Base-by-base conservation (phyloP, 2,888 invertebrate species). In the Pegoplata infirma region DNA sequence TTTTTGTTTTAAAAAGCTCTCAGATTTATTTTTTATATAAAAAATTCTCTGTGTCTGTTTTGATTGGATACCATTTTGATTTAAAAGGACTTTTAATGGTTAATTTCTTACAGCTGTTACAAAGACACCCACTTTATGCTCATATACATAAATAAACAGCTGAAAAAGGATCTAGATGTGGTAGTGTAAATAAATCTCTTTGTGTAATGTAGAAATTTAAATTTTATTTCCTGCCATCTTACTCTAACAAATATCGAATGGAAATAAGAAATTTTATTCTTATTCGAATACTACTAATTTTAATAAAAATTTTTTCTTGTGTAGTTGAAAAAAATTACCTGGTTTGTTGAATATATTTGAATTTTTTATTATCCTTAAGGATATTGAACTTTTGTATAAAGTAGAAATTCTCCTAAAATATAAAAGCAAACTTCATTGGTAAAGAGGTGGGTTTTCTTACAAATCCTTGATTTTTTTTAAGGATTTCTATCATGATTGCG, bases 381-480 rank as follows among this genome's bases (percentile, higher is more conserved):
- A 72, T 72, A 47, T 55, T 72, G 72, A 72, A 72, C 72, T 72
- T 55, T 63, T 71, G 32, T 8, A 49, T 55, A 49, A n/a, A 28
- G 6, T 8, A 28, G 3, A 36, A 28, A 28, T 8, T 28, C 12
- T 36, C 6, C 25, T 25, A 25, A 5, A 25, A 25, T 5, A 25
- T 5, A 25, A 25, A 25, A 12, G 36, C 36, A 36, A 36, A n/a
- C n/a, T 36, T 36, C 36, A 47, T 63, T 56, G 21, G 25, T 8
- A 63, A 46, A 40, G 5, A 16, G 5, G n/a, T n/a, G n/a, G 8
- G 0, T 51, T 49, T 46, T 28, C 7, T 3, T 55, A 56, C 10
- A 47, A 21, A 12, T 49, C 36, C n/a, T 44, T 25, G 19, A 14
- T 25, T 21, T 8, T 12, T 36, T 51, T 64, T 36, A 1, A 10